Base-by-base conservation (phyloP, 1,140 invertebrate genomes). In the Varroa destructor region DNA sequence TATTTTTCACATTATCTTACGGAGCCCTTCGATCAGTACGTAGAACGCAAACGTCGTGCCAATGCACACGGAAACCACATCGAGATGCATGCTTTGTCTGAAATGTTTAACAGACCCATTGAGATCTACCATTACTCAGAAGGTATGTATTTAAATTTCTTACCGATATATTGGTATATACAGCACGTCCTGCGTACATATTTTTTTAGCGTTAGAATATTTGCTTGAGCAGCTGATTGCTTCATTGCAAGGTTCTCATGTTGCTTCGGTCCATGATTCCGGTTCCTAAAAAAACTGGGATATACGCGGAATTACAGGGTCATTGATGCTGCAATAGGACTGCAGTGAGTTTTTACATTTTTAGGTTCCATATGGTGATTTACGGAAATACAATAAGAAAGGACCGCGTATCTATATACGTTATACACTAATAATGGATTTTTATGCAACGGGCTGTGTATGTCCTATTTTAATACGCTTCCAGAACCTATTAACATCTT, bases 1-100 rank as follows among this genome's bases (percentile, higher is more conserved):
- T 91, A 91, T 77, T 95, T 90, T 81, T 88, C 87, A n/a, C 89
- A 91, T 76, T 95, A 92, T 82, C 86, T 95, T 25, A 93, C 91
- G 1, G 92, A 95, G 80, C 90, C 94, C 81, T 92, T 95, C 79
- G 86, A 85, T 70, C 87, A 85, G 37, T 95, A 95, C 77, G 85
- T 95, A 14, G 85, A 85, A 77, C 83, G 91, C 37, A 91, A 91
- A 81, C 81, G 88, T 6, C 81, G 84, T 72, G 86, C 88, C 74
- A 85, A 86, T 79, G 88, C 89, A 58, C 91, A 93, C 81, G 91
- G 91, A 55, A 95, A 95, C 81, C 91, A 95, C 79, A 86, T 95
- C 75, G 91, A 95, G 81, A 90, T 95, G 78, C 91, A 95, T 80
- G 91, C 91, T 43, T 87, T 95, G 82, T 89, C 88, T 74, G 91